These are phyloP conservation scores for Brachionus koreanus DNA, from an alignment of 1,140 invertebrate species.

Conservation along the genomic window DNA sequence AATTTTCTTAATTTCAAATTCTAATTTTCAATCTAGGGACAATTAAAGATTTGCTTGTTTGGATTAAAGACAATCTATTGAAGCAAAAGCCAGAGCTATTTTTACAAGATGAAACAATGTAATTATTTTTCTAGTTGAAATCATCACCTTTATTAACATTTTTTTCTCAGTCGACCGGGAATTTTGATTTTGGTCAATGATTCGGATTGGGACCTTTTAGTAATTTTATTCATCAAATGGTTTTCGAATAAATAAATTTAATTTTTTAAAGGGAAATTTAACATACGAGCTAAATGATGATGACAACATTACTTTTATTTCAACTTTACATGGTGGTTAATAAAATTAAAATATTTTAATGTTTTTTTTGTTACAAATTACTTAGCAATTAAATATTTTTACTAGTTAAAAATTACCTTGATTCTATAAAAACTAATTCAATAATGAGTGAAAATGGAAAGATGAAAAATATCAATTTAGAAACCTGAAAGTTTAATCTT, in stretches of 20 bases:
- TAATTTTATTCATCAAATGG: constrained; percentile 56
- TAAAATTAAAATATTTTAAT: background rate
- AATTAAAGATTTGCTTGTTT: constrained; percentile 69
- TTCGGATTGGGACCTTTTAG: constrained; percentile 82
- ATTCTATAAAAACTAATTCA: too few relatives aligned
- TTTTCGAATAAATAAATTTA: constrained; percentile 20
- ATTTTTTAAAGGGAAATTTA: constrained; percentile 62
- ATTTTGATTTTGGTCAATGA: constrained; percentile 88
- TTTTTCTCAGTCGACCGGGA: constrained; percentile 73
- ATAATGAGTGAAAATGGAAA: too few relatives aligned
- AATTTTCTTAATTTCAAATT: background rate
- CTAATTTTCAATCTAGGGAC: constrained; percentile 63
- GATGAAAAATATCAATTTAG: too few relatives aligned
- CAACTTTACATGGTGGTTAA: constrained; percentile 70
- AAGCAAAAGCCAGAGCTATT: constrained; percentile 83
- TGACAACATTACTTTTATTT: constrained; percentile 68
- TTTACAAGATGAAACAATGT: constrained; percentile 74
- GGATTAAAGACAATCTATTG: constrained; percentile 79
- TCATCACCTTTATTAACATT: constrained; percentile 25
- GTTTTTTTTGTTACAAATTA: too few relatives aligned
- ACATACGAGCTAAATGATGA: constrained; percentile 64
- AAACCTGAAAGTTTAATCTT: too few relatives aligned
- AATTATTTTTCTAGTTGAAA: constrained; percentile 56
- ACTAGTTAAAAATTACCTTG: too few relatives aligned
- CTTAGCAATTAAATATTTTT: too few relatives aligned